Evolutionary conservation across 2,797 vertebrate genomes (phyloP), one percentile per base, ranked within the genome.

Genomic region (Chelon labrosus): DNA sequence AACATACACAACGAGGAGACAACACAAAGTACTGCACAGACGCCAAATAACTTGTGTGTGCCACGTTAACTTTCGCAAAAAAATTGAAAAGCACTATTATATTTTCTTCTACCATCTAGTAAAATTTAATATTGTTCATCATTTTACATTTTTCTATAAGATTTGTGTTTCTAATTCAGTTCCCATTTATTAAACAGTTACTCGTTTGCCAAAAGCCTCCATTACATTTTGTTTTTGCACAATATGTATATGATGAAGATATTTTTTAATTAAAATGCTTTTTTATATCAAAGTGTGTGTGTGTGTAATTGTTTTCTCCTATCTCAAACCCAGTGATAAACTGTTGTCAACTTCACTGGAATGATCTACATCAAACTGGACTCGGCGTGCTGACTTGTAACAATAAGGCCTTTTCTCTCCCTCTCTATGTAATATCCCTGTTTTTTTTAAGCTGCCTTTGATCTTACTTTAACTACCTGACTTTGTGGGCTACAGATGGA

Each of bases 401-500:
- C 76, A 50, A 50, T 44, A 35, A 35, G 31, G 42, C 71, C 77
- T 22, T 51, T 67, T 53, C 63, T 46, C 49, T 55, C 17, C 2
- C 19, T 53, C 16, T 51, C 35, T 57, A 59, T 65, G 80, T 87
- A 88, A 92, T 89, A 89, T 87, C 75, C 66, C 39, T 0, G 22
- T 49, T 79, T 87, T 83, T 82, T 88, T 82, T 73, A 90, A 89
- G 82, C 87, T 38, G 55, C 83, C 92, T 95, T 95, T 95, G 94
- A 95, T 95, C 92, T 91, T 27, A 53, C 89, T 90, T 89, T 77
- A 73, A 85, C 89, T 72, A 90, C 87, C 92, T 91, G 85, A 92
- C 92, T 94, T 92, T 91, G 92, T 74, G 61, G 90, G 87, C 82
- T 85, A 84, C 94, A 94, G 94, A 95, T 95, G 95, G 94, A 95